phyloP scores from a whole-genome alignment of 2,888 invertebrate genomes.

The Meteorus cinctellus region DNA sequence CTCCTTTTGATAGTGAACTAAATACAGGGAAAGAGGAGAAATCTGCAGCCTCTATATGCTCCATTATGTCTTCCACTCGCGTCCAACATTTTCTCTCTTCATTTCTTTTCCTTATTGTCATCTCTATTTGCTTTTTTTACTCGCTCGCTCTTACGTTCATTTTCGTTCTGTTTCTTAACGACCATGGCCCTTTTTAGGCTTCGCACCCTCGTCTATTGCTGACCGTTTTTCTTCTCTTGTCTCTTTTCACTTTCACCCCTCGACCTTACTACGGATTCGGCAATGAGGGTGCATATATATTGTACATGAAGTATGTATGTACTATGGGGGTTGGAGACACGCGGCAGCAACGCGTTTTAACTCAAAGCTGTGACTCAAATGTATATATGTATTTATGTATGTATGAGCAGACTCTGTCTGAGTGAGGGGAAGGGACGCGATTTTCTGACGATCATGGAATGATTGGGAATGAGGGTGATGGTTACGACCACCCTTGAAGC shows the following conservation, averaged over 20 bases:
- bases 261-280: slow-evolving; percentile 34
- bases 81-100: slow-evolving; percentile 25
- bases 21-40: slow-evolving; percentile 6
- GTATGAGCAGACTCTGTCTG: not conserved
- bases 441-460: slow-evolving; percentile 29
- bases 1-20: slow-evolving; percentile 20
- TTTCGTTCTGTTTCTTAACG: slow-evolving; percentile 1
- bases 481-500: slow-evolving; percentile 16
- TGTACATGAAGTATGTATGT: slow-evolving; percentile 1
- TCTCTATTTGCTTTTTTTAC: slow-evolving; percentile 2
- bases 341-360: slow-evolving; percentile 14
- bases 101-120: not conserved
- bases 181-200: slow-evolving; percentile 39
- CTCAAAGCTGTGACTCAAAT: slow-evolving; percentile 12
- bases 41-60: slow-evolving; percentile 23
- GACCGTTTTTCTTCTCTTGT: not conserved
- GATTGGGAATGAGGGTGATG: slow-evolving; percentile 11
- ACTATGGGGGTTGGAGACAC: slow-evolving; percentile 17
- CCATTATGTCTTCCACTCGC: slow-evolving; percentile 40
- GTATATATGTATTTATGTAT: not conserved
- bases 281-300: slow-evolving; percentile 39
- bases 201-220: slow-evolving; percentile 29
- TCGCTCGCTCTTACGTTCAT: slow-evolving; percentile 27
- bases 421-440: not conserved
- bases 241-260: slow-evolving; percentile 13